phyloP scores from a whole-genome alignment of 2,888 invertebrate species.

The Altica lythri region DNA sequence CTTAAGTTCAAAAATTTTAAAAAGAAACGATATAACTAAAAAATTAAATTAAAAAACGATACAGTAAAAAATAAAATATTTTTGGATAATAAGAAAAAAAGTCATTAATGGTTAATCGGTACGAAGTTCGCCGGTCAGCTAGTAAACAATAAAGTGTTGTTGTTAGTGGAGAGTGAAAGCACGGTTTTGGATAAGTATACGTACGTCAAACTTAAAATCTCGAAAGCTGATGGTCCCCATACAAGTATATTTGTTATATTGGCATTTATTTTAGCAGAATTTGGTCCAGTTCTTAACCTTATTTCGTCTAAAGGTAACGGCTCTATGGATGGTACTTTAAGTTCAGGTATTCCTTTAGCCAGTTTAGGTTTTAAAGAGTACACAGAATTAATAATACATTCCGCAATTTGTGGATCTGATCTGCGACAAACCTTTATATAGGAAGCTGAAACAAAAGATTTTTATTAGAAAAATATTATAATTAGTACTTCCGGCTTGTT shows the following conservation, averaged over 20 bases:
- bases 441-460: conserved; percentile 48
- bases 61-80: no score
- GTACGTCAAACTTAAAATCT: conserved; percentile 64
- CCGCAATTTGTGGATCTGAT: conserved; percentile 50
- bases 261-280: conserved; percentile 58
- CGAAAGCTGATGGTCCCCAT: conserved; percentile 65
- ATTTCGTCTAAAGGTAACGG: conserved; percentile 55
- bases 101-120: no score
- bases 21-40: no score
- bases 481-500: no score
- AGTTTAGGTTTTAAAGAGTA: conserved; percentile 51
- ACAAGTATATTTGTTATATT: conserved; percentile 66
- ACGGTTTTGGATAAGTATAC: no score
- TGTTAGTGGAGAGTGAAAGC: no score
- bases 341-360: conserved; percentile 58
- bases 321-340: conserved; percentile 61
- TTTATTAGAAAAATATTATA: no score
- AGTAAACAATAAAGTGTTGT: no score
- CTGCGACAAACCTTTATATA: conserved; percentile 52
- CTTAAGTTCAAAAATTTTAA: no score
- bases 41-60: no score
- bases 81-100: neutral
- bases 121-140: no score
- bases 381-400: conserved; percentile 54
- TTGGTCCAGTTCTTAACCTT: conserved; percentile 50